Conservation (phyloP, 2,113 vertebrate genomes). For the Sebastes fasciatus region DNA sequence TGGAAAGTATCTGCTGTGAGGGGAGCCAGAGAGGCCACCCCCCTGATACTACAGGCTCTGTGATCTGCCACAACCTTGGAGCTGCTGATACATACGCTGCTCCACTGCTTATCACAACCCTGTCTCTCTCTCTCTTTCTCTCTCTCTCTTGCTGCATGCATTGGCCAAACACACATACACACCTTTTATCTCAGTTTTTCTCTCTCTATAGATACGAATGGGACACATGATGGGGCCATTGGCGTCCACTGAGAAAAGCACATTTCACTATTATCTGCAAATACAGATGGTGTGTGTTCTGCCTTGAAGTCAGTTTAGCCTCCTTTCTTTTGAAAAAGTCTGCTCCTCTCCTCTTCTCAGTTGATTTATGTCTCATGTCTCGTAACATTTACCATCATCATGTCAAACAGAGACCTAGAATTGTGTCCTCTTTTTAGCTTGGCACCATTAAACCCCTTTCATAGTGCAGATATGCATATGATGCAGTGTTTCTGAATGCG, state of each 20-base stretch:
- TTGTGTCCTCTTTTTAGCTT: background rate
- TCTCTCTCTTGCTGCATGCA: background rate
- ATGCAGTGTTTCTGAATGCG: background rate
- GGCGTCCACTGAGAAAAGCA: slow-evolving; percentile 27
- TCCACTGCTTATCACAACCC: slow-evolving; percentile 42
- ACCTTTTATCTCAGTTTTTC: slow-evolving; percentile 18
- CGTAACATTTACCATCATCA: background rate
- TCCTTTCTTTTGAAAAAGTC: slow-evolving; percentile 27
- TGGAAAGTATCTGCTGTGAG: slow-evolving; percentile 73
- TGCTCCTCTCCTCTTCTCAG: background rate
- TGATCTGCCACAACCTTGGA: slow-evolving; percentile 54
- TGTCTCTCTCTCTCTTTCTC: background rate
- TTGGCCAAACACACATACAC: background rate
- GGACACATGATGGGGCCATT: background rate
- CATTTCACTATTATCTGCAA: slow-evolving; percentile 33
- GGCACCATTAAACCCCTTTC: background rate
- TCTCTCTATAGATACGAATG: slow-evolving; percentile 28
- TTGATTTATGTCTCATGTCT: slow-evolving; percentile 13
- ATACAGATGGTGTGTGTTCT: slow-evolving; percentile 30
- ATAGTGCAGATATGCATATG: background rate
- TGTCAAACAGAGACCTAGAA: slow-evolving; percentile 2
- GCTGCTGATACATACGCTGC: slow-evolving; percentile 45
- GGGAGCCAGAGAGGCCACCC: slow-evolving; percentile 65
- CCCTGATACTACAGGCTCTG: slow-evolving; percentile 56
- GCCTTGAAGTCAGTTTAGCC: slow-evolving; percentile 9